Percentiles rank a stretch among this genome's conserved stretches.
Evolutionary conservation across 2,797 vertebrate species (phyloP).

Genomic region (Threskiornis aethiopicus): DNA sequence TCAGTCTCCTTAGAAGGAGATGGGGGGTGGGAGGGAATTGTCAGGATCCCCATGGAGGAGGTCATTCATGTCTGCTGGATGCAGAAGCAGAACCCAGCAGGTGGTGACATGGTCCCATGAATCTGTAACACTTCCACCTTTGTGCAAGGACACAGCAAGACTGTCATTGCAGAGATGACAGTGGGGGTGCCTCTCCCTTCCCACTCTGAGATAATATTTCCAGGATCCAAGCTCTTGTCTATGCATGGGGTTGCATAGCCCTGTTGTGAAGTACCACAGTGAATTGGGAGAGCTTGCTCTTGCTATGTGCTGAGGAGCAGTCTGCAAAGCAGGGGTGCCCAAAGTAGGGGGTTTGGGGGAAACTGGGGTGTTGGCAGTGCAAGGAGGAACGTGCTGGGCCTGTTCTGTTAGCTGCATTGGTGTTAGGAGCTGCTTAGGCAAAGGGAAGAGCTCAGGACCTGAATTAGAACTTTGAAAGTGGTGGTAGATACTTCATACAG

Average conservation of each 20-base stretch:
- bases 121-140: not conserved
- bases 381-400: not conserved
- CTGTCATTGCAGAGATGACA: not conserved
- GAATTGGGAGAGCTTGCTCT: not conserved
- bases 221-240: not conserved
- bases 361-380: not conserved
- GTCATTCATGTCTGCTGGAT: not conserved
- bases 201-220: fast-evolving
- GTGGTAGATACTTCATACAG: not conserved
- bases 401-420: not conserved
- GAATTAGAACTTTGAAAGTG: not conserved
- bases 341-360: fast-evolving
- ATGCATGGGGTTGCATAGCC: fast-evolving
- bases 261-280: not conserved
- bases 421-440: not conserved
- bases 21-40: not conserved
- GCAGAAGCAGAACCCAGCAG: not conserved
- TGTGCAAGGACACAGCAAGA: not conserved
- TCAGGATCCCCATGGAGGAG: not conserved
- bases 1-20: not conserved
- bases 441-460: not conserved
- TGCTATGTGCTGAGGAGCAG: not conserved
- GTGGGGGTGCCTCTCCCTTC: not conserved
- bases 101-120: not conserved
- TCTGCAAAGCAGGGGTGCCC: not conserved